A percentile compares a stretch with the other conserved stretches of the same genome.
These are phyloP conservation scores for Branchinecta sandiegonensis DNA, from an alignment of 2,888 invertebrate genomes.

Conservation along the genomic window DNA sequence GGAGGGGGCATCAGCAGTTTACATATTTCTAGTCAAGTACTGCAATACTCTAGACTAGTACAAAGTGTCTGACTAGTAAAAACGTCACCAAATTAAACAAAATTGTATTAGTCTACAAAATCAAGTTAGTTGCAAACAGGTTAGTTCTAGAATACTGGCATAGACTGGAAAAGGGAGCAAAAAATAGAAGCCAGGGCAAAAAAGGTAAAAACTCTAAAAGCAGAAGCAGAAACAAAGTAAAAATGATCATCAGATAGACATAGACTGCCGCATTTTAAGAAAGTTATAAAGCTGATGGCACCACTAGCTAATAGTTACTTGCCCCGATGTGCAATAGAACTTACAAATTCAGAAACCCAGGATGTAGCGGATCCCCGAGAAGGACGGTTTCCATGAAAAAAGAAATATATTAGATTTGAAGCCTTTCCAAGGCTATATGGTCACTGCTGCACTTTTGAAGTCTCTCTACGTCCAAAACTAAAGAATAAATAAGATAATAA, in stretches of 20 bases:
- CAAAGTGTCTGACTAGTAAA: too few species aligned
- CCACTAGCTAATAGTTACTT: conserved; percentile 1
- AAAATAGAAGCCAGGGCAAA: background rate
- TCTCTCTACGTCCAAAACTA: too few species aligned
- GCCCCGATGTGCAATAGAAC: conserved; percentile 2
- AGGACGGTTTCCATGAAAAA: conserved; percentile 10
- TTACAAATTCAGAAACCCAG: conserved; percentile 9
- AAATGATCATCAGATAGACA: too few species aligned
- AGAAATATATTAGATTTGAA: background rate
- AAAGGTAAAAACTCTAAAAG: background rate
- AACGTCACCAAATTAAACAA: too few species aligned
- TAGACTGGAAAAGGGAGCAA: background rate
- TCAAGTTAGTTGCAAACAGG: too few species aligned
- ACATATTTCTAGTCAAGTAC: too few species aligned
- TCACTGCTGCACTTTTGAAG: too few species aligned
- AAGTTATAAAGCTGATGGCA: conserved; percentile 6
- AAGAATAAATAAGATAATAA: background rate
- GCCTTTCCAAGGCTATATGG: background rate
- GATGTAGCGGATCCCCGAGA: background rate
- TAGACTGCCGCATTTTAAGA: background rate
- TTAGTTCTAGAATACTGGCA: too few species aligned
- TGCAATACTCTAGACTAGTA: too few species aligned
- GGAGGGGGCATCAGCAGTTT: too few species aligned
- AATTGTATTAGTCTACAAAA: too few species aligned
- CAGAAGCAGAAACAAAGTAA: background rate